Base-by-base conservation (phyloP, 2,888 invertebrate species). In the Acanthacorydalis orientalis region DNA sequence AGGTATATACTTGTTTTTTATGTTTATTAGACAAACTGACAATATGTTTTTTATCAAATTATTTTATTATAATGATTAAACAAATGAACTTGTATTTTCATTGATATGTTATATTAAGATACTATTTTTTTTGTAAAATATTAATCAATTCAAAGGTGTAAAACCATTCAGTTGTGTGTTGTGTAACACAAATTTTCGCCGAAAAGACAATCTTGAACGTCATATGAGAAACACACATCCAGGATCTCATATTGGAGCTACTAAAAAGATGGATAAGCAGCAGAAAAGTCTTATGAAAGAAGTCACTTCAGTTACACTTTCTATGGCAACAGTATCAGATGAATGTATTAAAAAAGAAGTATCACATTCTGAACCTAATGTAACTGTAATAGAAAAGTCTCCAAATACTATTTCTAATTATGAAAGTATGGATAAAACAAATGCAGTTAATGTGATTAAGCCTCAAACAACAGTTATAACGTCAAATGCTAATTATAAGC, bases 181-280 rank as follows among this genome's bases (percentile, higher is more conserved):
- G 31, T 88, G 88, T 62, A 71, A 73, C 35, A 77, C 78, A 8
- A 73, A 73, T 38, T 86, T 86, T 59, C 68, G 80, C 41, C 69
- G 88, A 50, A 83, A 81, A 59, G 88, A 88, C 60, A 88, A 87
- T 60, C 69, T 87, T 50, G 74, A 77, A 50, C 72, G 87, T 0
- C 87, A 87, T 61, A 70, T 84, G 49, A 75, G 79, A 47, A 83
- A 85, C 61, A 79, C 83, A 47, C 87, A 88, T 62, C 76, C 78
- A 1, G 75, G 62, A 51, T 61, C 59, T 53, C 58, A 61, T 31
- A 31, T 16, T 10, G 7, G 11, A 23, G 2, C 43, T 16, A 11
- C 43, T 2, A 35, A 11, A 37, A 37, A 7, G 10, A 37, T 23
- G 6, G 23, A 23, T 23, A 2, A 23, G 23, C 23, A 4, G 6